Conservation (phyloP, 2,888 invertebrate genomes). For the Agrotis exclamationis region DNA sequence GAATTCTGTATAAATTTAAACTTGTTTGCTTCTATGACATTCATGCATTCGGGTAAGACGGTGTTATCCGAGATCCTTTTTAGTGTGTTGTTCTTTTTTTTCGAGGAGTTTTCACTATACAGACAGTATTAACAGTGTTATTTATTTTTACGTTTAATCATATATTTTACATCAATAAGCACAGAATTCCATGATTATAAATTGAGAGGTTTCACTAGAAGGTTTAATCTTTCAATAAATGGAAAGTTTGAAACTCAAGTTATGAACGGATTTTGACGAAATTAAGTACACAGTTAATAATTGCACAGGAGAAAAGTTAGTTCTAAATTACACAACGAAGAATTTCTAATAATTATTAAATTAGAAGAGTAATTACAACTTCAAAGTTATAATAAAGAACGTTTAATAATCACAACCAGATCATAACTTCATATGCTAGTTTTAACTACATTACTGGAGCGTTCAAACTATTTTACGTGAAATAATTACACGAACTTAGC, state of each 20-base stretch:
- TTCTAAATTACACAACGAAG: no score
- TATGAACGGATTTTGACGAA: no score
- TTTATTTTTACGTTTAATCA: no score
- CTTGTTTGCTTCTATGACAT: background rate
- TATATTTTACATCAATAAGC: no score
- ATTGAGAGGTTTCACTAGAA: no score
- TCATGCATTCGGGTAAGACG: background rate
- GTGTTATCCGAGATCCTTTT: background rate
- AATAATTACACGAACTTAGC: conserved; percentile 73
- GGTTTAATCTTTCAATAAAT: no score
- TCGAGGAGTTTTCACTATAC: no score
- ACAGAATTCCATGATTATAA: no score
- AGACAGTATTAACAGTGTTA: no score
- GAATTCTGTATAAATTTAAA: background rate
- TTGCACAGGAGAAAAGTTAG: no score
- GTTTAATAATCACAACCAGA: background rate
- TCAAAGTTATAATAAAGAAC: background rate
- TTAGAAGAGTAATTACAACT: background rate
- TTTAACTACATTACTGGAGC: conserved; percentile 31
- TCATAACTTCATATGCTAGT: conserved; percentile 20
- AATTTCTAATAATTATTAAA: background rate
- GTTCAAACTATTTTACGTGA: conserved; percentile 48
- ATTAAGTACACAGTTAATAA: background rate
- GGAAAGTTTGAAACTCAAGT: no score
- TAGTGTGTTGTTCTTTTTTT: background rate